Evolutionary conservation across 2,797 vertebrate species (phyloP).

Genomic region (Sorex maritimensis): DNA sequence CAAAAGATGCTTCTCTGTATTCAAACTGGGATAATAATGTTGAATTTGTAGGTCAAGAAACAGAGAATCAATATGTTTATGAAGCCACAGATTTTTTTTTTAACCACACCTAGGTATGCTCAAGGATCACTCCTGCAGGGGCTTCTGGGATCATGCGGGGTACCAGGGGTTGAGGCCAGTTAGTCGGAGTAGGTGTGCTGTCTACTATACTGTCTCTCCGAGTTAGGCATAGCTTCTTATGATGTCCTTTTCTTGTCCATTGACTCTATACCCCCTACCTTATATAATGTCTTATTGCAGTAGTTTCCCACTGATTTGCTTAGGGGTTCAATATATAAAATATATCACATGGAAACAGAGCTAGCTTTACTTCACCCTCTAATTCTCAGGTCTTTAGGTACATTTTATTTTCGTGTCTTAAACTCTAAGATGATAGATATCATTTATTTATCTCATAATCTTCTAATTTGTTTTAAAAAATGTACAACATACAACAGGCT

Average conservation of each 20-base stretch:
- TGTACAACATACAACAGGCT: conserved; percentile 4
- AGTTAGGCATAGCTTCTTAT: too few relatives aligned
- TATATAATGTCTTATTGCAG: background rate
- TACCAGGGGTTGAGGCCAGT: too few relatives aligned
- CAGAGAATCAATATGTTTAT: background rate
- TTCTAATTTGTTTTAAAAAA: background rate
- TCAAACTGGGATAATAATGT: background rate
- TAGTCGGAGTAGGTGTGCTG: too few relatives aligned
- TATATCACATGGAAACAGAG: background rate
- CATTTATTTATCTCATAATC: conserved; percentile 45
- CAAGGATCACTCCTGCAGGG: too few relatives aligned
- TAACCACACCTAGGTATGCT: too few relatives aligned
- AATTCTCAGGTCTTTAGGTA: background rate
- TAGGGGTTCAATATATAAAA: background rate
- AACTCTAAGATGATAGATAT: conserved; percentile 36
- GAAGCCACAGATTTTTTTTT: background rate
- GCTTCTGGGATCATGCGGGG: too few relatives aligned
- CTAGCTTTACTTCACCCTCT: background rate
- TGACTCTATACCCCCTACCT: conserved; percentile 2
- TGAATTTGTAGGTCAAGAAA: conserved; percentile 37
- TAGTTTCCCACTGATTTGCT: conserved; percentile 6
- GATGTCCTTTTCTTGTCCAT: background rate
- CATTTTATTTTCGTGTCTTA: conserved; percentile 6
- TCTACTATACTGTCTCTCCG: too few relatives aligned
- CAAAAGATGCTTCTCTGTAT: background rate